phyloP scores from a whole-genome alignment of 53 echinoderm and acorn worm species.

The Paelopatides confundens region DNA sequence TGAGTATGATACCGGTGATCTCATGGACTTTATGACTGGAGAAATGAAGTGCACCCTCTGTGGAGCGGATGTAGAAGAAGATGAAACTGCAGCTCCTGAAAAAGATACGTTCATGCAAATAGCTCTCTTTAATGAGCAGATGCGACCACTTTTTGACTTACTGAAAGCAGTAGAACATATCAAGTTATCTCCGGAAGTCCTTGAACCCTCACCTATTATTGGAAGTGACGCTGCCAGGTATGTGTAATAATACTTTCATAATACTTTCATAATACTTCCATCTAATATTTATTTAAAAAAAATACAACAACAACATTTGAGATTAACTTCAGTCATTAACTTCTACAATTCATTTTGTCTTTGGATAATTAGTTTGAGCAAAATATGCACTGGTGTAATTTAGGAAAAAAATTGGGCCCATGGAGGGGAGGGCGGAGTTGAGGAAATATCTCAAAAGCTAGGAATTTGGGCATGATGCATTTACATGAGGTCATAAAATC shows the following conservation, averaged over 20 bases:
- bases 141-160: conserved; percentile 91
- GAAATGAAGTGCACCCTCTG: conserved; percentile 89
- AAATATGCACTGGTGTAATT: too few species aligned
- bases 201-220: conserved; percentile 83
- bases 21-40: conserved; percentile 78
- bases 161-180: conserved; percentile 88
- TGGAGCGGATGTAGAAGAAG: conserved; percentile 86
- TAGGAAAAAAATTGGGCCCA: too few species aligned
- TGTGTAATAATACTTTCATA: background rate
- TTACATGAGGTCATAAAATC: too few species aligned
- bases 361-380: too few species aligned
- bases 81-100: conserved; percentile 85
- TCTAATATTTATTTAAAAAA: too few species aligned
- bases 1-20: conserved; percentile 87
- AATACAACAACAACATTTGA: too few species aligned
- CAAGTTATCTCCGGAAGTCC: conserved; percentile 74
- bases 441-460: too few species aligned
- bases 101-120: conserved; percentile 89
- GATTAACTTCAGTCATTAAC: too few species aligned
- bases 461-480: too few species aligned
- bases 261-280: background rate
- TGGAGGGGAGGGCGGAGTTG: too few species aligned
- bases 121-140: conserved; percentile 90
- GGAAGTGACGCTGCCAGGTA: conserved; percentile 32
- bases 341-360: too few species aligned